Conservation (phyloP, 2,113 vertebrate species). For the Cynocephalus volans region DNA sequence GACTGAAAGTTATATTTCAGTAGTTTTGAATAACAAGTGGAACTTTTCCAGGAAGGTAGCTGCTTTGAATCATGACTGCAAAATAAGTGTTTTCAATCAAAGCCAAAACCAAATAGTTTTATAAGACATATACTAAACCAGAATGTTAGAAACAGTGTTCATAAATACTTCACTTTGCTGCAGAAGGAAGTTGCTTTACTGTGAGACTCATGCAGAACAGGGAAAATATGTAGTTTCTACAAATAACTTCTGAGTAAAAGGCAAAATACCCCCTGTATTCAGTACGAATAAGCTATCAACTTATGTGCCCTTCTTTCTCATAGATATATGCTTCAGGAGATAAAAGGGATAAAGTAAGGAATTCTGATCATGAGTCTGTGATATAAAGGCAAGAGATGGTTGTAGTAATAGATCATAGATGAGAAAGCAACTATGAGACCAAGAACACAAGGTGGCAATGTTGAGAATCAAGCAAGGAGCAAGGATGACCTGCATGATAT, state of each 20-base stretch:
- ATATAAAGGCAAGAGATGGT: too few species aligned
- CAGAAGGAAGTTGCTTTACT: not conserved
- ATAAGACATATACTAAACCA: not conserved
- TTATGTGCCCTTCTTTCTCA: not conserved
- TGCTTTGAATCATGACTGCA: not conserved
- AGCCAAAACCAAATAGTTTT: not conserved
- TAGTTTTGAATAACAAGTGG: not conserved
- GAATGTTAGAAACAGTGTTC: not conserved
- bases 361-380: too few species aligned
- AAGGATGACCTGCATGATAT: not conserved
- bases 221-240: not conserved
- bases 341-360: not conserved
- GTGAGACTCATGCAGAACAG: not conserved
- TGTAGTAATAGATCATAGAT: too few species aligned
- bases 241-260: not conserved
- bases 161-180: not conserved
- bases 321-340: not conserved
- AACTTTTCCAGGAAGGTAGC: not conserved
- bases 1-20: not conserved
- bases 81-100: slow-evolving; percentile 10
- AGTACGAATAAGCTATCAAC: not conserved
- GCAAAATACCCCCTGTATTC: not conserved
- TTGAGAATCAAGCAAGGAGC: too few species aligned
- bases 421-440: not conserved
- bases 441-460: not conserved